A percentile compares a stretch with the other conserved stretches of the same genome.
Evolutionary conservation across 23 tunicate genomes (phyloP).

Genomic region (Botrylloides violaceus): DNA sequence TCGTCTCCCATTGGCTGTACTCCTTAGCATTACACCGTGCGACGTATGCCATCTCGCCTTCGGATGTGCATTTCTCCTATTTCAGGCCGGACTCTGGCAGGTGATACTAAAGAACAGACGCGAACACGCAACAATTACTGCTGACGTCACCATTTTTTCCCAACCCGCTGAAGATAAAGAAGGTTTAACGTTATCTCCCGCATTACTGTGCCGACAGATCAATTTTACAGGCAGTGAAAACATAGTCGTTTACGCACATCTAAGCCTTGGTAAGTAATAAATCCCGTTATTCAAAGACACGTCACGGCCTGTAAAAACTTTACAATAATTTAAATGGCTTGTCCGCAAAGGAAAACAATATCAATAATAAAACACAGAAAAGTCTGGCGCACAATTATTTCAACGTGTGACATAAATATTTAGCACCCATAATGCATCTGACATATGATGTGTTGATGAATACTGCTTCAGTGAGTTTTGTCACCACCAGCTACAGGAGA

Average conservation of each 20-base stretch:
- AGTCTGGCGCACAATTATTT: neutral
- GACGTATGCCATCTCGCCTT: too few species aligned
- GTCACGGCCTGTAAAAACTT: neutral
- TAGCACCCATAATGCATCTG: too few species aligned
- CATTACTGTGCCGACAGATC: slow-evolving; percentile 51
- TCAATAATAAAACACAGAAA: neutral
- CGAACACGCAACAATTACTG: neutral
- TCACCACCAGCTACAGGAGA: too few species aligned
- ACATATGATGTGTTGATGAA: too few species aligned
- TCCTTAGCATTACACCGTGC: too few species aligned
- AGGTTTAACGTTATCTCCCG: slow-evolving; percentile 78
- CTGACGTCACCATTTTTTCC: slow-evolving; percentile 45
- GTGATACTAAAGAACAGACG: slow-evolving; percentile 28
- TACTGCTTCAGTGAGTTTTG: too few species aligned
- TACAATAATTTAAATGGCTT: neutral
- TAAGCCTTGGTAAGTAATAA: slow-evolving; percentile 32
- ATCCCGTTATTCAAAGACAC: neutral
- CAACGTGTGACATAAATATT: neutral
- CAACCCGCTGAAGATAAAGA: slow-evolving; percentile 43
- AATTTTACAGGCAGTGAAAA: slow-evolving; percentile 36
- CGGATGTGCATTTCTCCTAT: too few species aligned
- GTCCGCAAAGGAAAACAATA: neutral
- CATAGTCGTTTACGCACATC: slow-evolving; percentile 68
- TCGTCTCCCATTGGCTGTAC: too few species aligned
- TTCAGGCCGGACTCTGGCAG: slow-evolving; percentile 49